Evolutionary conservation across 2,888 invertebrate genomes (phyloP).

Genomic region (Noctua comes): DNA sequence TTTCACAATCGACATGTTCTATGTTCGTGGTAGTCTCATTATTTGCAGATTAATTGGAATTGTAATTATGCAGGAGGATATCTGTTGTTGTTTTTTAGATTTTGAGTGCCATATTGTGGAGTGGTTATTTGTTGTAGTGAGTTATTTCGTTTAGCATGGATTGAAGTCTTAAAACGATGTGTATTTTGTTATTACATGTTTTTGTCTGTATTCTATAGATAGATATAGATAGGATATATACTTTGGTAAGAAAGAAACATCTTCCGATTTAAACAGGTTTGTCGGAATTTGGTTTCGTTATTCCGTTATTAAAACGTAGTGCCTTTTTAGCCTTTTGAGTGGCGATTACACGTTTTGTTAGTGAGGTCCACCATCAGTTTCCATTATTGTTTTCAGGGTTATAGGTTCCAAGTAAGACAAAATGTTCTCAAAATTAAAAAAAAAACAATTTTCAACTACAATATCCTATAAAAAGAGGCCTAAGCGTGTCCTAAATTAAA

Average conservation of each 20-base stretch:
- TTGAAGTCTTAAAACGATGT: background rate
- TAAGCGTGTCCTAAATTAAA: background rate
- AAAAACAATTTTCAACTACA: no score
- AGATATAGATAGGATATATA: no score
- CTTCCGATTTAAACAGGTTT: background rate
- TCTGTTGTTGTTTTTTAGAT: background rate
- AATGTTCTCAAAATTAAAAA: background rate
- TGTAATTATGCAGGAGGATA: background rate
- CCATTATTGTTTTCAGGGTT: background rate
- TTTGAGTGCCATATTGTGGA: background rate
- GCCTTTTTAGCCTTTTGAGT: background rate
- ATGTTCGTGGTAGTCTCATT: slow-evolving; percentile 24
- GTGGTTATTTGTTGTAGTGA: background rate
- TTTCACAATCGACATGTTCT: slow-evolving; percentile 24
- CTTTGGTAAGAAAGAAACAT: background rate
- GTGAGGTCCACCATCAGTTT: background rate
- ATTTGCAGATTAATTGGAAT: slow-evolving; percentile 26
- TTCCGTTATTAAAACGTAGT: background rate
- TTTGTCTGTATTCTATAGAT: no score
- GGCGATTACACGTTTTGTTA: background rate
- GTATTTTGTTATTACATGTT: background rate
- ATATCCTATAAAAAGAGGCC: background rate
- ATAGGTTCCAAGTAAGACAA: background rate
- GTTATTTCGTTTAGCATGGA: background rate
- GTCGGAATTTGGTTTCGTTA: background rate